phyloP scores from a whole-genome alignment of 2,888 invertebrate genomes.

The Cephus spinipes region DNA sequence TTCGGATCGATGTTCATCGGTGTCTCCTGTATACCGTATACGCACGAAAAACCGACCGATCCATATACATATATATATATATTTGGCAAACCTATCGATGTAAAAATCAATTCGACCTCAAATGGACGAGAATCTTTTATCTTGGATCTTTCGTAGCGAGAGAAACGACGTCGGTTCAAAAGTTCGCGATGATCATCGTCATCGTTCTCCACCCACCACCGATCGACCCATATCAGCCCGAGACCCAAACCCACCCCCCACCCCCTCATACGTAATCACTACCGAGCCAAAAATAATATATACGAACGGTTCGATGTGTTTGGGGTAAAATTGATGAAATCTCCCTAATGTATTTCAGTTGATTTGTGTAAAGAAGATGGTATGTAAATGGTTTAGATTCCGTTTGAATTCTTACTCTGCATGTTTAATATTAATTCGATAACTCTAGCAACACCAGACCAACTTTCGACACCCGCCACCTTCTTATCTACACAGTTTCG shows the following conservation, averaged over 20 bases:
- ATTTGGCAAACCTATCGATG: too few relatives aligned
- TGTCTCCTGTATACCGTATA: background rate
- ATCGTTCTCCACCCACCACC: background rate
- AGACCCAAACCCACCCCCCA: background rate
- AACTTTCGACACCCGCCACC: background rate
- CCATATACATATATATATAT: too few relatives aligned
- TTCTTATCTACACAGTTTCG: background rate
- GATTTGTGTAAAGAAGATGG: slow-evolving; percentile 64
- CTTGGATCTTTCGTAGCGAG: too few relatives aligned
- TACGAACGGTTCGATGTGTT: background rate
- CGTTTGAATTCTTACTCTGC: slow-evolving; percentile 53
- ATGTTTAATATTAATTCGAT: slow-evolving; percentile 46
- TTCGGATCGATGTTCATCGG: background rate
- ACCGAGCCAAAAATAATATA: background rate
- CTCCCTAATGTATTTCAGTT: slow-evolving; percentile 61
- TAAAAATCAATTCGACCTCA: too few relatives aligned
- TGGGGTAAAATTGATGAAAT: slow-evolving; percentile 54
- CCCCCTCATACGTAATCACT: background rate
- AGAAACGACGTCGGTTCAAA: background rate
- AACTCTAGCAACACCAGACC: background rate
- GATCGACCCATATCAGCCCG: background rate
- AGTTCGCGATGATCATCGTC: background rate
- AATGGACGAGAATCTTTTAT: too few relatives aligned
- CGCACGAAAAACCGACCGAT: too few relatives aligned
- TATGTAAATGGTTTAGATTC: slow-evolving; percentile 61